phyloP scores from a whole-genome alignment of 2,797 vertebrate species.

The Pseudotriccus pelzelni region DNA sequence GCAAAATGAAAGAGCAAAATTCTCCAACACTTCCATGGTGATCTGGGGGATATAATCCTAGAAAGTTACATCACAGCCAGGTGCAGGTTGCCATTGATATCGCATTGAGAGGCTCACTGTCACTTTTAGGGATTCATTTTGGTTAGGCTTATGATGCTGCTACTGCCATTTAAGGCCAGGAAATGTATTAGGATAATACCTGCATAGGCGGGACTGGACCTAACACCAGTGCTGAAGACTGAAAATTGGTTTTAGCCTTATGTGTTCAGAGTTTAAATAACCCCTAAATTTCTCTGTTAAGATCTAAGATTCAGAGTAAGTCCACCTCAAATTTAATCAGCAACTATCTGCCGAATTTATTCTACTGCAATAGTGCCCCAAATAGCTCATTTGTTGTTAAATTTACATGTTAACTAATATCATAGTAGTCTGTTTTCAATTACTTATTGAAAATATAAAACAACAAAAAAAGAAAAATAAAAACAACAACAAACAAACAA shows the following conservation, averaged over 20 bases:
- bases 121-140: neutral
- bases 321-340: neutral
- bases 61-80: neutral
- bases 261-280: neutral
- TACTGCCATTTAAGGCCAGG: neutral
- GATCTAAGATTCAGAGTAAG: neutral
- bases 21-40: neutral
- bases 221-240: neutral
- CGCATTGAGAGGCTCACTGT: accelerated
- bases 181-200: neutral
- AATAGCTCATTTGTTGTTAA: neutral
- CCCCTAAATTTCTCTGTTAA: neutral
- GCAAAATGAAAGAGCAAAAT: slow-evolving; percentile 55
- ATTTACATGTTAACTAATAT: neutral
- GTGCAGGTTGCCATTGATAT: neutral
- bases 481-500: too few relatives aligned
- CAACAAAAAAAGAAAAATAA: too few relatives aligned
- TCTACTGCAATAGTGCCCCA: neutral
- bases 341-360: neutral
- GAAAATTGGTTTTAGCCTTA: neutral
- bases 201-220: accelerated
- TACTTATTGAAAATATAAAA: neutral
- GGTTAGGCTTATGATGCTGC: accelerated
- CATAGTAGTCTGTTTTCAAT: neutral
- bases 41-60: neutral